Conservation (phyloP, 2,888 invertebrate species). For the Apomyelois bistriatella region DNA sequence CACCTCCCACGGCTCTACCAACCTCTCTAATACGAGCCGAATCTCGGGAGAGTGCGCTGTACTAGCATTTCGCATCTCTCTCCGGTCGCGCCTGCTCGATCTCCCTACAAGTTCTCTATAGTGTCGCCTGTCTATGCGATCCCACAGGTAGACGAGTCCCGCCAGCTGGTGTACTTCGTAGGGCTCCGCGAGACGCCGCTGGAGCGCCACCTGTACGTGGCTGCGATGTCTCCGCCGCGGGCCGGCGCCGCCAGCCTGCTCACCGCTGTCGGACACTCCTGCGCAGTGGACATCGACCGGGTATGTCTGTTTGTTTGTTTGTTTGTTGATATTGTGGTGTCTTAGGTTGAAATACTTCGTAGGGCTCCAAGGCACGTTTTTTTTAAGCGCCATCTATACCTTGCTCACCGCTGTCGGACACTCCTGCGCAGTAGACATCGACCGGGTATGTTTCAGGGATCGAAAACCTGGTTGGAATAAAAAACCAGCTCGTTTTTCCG, state of each 20-base stretch:
- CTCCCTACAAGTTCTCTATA: too few species aligned
- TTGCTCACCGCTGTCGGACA: constrained; percentile 90
- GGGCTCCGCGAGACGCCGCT: constrained; percentile 94
- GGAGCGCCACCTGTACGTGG: constrained; percentile 95
- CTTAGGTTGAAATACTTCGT: too few species aligned
- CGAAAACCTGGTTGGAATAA: too few species aligned
- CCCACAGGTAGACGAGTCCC: constrained; percentile 84
- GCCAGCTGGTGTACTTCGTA: constrained; percentile 93
- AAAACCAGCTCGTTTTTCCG: too few species aligned
- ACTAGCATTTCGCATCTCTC: too few species aligned
- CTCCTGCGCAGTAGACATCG: constrained; percentile 91
- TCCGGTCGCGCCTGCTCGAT: too few species aligned
- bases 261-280: constrained; percentile 91
- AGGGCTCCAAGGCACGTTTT: constrained; percentile 93
- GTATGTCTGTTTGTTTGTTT: constrained; percentile 75
- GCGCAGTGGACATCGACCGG: constrained; percentile 89
- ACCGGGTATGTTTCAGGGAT: constrained; percentile 83
- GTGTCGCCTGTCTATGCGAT: too few species aligned
- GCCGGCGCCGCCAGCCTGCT: constrained; percentile 87
- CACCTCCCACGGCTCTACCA: too few species aligned
- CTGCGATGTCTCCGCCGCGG: constrained; percentile 79
- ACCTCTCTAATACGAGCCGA: too few species aligned
- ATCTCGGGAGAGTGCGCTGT: too few species aligned
- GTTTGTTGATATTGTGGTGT: too few species aligned
- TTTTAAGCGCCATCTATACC: constrained; percentile 95